Evolutionary conservation across 2,797 vertebrate species (phyloP).

Genomic region (Leptoclinus maculatus): DNA sequence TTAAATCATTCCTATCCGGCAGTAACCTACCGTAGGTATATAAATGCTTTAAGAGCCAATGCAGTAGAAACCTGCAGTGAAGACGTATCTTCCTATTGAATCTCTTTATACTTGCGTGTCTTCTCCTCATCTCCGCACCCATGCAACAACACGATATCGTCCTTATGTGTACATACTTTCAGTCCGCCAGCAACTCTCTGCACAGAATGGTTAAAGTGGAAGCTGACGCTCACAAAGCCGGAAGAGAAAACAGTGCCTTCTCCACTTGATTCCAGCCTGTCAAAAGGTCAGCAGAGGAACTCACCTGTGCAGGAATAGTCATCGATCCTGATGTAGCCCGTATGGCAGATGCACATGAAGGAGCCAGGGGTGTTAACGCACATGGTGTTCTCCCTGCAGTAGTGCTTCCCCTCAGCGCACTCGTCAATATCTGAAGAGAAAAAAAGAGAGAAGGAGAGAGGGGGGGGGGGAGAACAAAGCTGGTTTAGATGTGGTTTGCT

Average conservation of each 20-base stretch:
- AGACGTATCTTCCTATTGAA: neutral
- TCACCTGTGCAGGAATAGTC: constrained; percentile 97
- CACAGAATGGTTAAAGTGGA: constrained; percentile 21
- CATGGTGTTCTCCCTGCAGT: constrained; percentile 95
- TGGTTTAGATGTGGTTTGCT: constrained; percentile 22
- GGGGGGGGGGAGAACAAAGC: constrained; percentile 10
- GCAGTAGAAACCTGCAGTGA: neutral
- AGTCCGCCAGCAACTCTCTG: neutral
- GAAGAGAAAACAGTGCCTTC: neutral
- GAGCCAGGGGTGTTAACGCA: constrained; percentile 94
- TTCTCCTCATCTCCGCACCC: neutral
- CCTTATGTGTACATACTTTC: neutral
- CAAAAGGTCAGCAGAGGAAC: constrained; percentile 49
- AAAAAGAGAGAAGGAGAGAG: neutral
- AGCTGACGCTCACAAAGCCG: neutral
- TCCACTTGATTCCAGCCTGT: constrained; percentile 23
- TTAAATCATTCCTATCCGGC: constrained; percentile 25
- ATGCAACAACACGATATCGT: neutral
- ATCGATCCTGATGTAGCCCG: constrained; percentile 94
- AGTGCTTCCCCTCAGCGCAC: constrained; percentile 94
- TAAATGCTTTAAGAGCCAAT: neutral
- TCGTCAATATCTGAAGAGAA: constrained; percentile 90
- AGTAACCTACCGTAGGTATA: constrained; percentile 10
- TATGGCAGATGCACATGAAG: constrained; percentile 96
- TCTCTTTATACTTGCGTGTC: neutral